Percentiles rank a stretch among this genome's conserved stretches.
phyloP scores from a whole-genome alignment of 2,888 invertebrate species.

The Axea sp. region DNA sequence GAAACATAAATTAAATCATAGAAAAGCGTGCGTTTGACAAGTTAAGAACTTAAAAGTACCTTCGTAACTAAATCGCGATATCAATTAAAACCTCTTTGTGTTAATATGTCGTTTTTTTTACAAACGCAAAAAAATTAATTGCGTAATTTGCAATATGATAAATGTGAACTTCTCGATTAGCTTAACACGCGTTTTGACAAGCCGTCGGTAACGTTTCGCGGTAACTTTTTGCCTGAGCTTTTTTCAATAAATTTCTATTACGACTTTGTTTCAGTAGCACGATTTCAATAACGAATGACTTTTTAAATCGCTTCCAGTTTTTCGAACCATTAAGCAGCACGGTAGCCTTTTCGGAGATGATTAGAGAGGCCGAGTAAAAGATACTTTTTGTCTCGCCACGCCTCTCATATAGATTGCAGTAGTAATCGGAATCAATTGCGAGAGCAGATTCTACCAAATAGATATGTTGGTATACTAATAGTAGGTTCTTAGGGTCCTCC shows the following conservation, averaged over 20 bases:
- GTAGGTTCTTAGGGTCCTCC: conserved; percentile 21
- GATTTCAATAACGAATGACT: conserved; percentile 51
- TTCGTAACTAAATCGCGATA: background rate
- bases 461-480: conserved; percentile 48
- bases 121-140: no score
- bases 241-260: conserved; percentile 13
- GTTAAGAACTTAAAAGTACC: background rate
- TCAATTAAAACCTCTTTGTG: no score
- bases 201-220: no score
- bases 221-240: no score
- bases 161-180: background rate
- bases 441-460: conserved; percentile 37
- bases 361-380: conserved; percentile 45
- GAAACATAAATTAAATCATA: conserved; percentile 8
- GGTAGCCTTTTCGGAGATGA: conserved; percentile 53
- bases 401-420: conserved; percentile 46
- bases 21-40: background rate
- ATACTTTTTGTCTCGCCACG: conserved; percentile 51
- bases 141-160: no score
- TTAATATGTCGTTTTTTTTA: no score
- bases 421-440: conserved; percentile 54
- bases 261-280: conserved; percentile 47
- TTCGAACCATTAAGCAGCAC: conserved; percentile 44
- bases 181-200: no score
- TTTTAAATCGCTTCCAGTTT: conserved; percentile 32